Base-by-base conservation (phyloP, 2,113 vertebrate species). In the Peromyscus maniculatus region DNA sequence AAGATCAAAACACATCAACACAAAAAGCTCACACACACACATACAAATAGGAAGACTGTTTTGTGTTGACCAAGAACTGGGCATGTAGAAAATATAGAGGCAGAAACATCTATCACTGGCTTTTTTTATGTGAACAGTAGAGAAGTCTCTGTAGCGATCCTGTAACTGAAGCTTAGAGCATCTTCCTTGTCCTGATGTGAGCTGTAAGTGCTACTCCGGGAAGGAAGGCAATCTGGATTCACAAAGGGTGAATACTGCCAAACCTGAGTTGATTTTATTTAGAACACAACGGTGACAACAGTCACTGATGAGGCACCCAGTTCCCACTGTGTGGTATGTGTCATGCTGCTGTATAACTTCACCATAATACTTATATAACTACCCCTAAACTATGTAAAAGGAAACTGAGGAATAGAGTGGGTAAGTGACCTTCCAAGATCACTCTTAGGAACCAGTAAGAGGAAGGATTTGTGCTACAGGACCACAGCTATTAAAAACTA, bases 171-270 rank as follows among this genome's bases (percentile, higher is more conserved):
- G 79, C n/a, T 80, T 80, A 69, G 33, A 64, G 24, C 17, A 79
- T 78, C 80, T 83, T 43, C 24, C 72, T 69, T 88, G 90, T 92
- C 55, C 31, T 96, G 69, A 75, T 71, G 3, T 74, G 75, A 84
- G 6, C 21, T 59, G 71, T 67, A 26, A 83, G 24, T 69, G 4
- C 24, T 69, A 36, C 72, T 78, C 43, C 39, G 15, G 69, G 69
- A 69, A 77, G 17, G 2, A 57, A 77, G 39, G 46, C 59, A 22
- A 69, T 74, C 62, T 55, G 7, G 3, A 75, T 1, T 71, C 66
- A 16, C 22, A 33, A 80, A 74, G 15, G 13, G 26, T 1, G 11
- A 46, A 52, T 49, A 28, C 13, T 78, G 13, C 43, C 75, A 31
- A 78, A 28, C 31, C 7, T 17, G 75, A 31, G 75, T 7, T 78